phyloP scores from a whole-genome alignment of 2,797 vertebrate species.

The Pseudopleuronectes americanus region DNA sequence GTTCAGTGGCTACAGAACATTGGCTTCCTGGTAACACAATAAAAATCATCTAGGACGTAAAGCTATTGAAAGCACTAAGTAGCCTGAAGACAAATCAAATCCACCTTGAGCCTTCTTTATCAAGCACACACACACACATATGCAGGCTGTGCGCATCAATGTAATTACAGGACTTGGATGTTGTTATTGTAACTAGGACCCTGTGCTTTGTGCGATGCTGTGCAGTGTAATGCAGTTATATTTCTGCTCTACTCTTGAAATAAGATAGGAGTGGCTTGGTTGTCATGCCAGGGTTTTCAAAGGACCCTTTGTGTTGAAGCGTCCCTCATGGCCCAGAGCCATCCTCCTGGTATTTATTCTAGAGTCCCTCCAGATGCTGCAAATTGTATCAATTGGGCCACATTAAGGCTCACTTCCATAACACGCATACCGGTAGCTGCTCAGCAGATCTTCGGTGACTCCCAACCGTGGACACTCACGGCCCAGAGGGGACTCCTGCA shows the following conservation, averaged over 20 bases:
- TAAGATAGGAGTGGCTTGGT: conserved; percentile 78
- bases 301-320: conserved; percentile 77
- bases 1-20: conserved; percentile 44
- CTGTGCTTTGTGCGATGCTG: conserved; percentile 59
- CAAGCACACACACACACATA: conserved; percentile 4
- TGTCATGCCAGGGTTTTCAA: conserved; percentile 78
- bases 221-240: conserved; percentile 69
- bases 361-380: conserved; percentile 82
- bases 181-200: conserved; percentile 57
- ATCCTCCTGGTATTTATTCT: conserved; percentile 79
- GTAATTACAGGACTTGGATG: conserved; percentile 46
- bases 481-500: neutral
- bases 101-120: conserved; percentile 24
- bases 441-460: conserved; percentile 40
- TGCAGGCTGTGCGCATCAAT: conserved; percentile 37
- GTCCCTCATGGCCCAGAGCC: conserved; percentile 77
- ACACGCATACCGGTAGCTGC: conserved; percentile 55
- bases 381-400: conserved; percentile 79
- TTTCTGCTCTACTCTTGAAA: conserved; percentile 73
- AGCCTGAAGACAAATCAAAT: conserved; percentile 38
- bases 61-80: conserved; percentile 44
- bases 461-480: neutral
- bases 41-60: conserved; percentile 26
- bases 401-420: conserved; percentile 71
- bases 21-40: conserved; percentile 30